Percentiles rank a stretch among this genome's conserved stretches.
Evolutionary conservation across 1,140 invertebrate species (phyloP).

Genomic region (Anoplolepis gracilipes): DNA sequence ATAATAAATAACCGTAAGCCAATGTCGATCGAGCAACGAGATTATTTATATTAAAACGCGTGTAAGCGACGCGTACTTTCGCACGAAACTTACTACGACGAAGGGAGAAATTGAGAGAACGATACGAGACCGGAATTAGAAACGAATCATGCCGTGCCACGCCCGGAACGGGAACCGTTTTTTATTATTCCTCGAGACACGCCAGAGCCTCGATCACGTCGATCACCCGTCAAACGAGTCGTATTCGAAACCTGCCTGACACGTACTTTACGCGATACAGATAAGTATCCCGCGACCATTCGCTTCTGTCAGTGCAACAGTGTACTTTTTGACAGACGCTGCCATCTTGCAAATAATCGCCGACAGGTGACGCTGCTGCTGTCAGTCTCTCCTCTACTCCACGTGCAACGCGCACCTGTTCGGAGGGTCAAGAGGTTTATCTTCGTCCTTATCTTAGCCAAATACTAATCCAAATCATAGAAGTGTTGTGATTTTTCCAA

Average conservation of each 20-base stretch:
- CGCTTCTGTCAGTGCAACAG: conserved; percentile 63
- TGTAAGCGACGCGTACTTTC: not conserved
- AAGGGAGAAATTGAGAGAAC: not conserved
- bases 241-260: conserved; percentile 30
- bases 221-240: not conserved
- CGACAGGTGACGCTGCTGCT: conserved; percentile 23
- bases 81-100: not conserved
- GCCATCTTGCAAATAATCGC: conserved; percentile 60
- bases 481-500: too few relatives aligned
- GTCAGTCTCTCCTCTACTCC: not conserved
- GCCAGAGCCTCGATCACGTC: not conserved
- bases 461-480: too few relatives aligned
- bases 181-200: not conserved
- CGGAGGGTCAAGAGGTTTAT: too few relatives aligned
- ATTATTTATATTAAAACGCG: not conserved
- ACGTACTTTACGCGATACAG: conserved; percentile 9
- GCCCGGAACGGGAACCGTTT: conserved; percentile 51
- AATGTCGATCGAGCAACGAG: not conserved
- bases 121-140: not conserved
- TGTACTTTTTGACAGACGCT: conserved; percentile 76
- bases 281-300: not conserved
- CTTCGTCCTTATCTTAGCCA: too few relatives aligned
- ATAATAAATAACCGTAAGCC: not conserved
- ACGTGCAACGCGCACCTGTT: conserved; percentile 19
- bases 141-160: conserved; percentile 59